Evolutionary conservation across 1,140 invertebrate species (phyloP).

Genomic region (Thaumetopoea pityocampa): DNA sequence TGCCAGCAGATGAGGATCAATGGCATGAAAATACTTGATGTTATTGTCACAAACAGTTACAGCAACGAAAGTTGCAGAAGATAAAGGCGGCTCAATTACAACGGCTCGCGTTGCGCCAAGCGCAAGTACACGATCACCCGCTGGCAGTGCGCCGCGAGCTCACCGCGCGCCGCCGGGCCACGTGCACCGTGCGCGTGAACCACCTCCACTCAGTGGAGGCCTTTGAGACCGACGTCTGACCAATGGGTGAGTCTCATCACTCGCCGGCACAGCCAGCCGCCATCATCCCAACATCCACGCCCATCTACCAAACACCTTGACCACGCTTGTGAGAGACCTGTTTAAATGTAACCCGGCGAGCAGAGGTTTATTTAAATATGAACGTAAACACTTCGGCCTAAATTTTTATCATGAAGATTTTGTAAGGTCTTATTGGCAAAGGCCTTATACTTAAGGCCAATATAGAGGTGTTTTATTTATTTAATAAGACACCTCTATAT

Average conservation of each 20-base stretch:
- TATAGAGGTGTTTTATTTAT: too few relatives aligned
- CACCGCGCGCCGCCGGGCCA: slow-evolving; percentile 90
- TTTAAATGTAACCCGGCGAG: too few relatives aligned
- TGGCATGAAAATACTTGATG: too few relatives aligned
- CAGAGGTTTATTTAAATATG: too few relatives aligned
- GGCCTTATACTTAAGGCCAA: too few relatives aligned
- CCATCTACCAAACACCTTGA: slow-evolving; percentile 10
- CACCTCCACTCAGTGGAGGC: slow-evolving; percentile 55
- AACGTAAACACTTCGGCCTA: too few relatives aligned
- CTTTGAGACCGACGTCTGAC: slow-evolving; percentile 99
- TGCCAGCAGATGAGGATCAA: too few relatives aligned
- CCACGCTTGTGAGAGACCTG: slow-evolving; percentile 1
- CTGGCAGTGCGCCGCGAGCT: slow-evolving; percentile 16
- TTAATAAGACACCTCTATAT: too few relatives aligned
- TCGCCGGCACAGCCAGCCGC: slow-evolving; percentile 1
- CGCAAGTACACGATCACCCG: slow-evolving; percentile 9
- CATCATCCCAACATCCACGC: slow-evolving; percentile 7
- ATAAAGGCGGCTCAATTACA: slow-evolving; percentile 39
- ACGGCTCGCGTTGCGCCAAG: slow-evolving; percentile 25
- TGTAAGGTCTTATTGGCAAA: too few relatives aligned
- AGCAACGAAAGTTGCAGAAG: slow-evolving; percentile 49
- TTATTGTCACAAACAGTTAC: slow-evolving; percentile 26
- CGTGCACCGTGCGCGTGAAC: slow-evolving; percentile 80
- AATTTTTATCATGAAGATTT: too few relatives aligned
- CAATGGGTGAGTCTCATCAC: slow-evolving; percentile 83